phyloP scores from a whole-genome alignment of 2,797 vertebrate genomes.

The Erethizon dorsatum region DNA sequence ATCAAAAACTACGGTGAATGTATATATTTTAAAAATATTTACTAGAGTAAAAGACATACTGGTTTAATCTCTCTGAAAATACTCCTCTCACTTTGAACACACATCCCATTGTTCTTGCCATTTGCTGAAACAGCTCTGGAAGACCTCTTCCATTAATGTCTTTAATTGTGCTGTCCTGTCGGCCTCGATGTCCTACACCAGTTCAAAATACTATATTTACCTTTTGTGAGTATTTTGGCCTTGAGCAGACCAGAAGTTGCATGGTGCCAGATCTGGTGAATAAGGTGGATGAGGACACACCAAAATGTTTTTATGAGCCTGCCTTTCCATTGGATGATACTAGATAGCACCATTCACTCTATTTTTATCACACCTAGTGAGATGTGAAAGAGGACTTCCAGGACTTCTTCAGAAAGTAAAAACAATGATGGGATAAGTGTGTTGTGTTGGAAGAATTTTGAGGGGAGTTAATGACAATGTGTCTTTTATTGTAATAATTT shows the following conservation, averaged over 20 bases:
- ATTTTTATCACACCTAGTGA: background rate
- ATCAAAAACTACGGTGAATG: background rate
- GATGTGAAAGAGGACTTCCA: background rate
- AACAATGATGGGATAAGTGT: background rate
- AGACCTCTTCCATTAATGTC: background rate
- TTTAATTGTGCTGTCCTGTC: background rate
- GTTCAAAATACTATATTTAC: background rate
- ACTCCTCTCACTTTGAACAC: background rate
- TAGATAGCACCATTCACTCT: background rate
- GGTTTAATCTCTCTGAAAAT: background rate
- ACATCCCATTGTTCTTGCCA: background rate
- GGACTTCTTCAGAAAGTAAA: background rate
- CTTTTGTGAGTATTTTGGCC: background rate
- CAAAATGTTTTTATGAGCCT: background rate
- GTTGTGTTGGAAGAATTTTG: background rate
- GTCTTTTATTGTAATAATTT: background rate
- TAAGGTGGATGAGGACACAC: background rate
- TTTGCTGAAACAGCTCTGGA: background rate
- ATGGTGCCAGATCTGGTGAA: background rate
- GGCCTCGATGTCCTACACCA: background rate
- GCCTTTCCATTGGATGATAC: background rate
- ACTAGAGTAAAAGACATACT: background rate
- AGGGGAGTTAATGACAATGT: background rate
- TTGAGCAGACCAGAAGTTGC: background rate
- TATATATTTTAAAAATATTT: background rate